Evolutionary conservation across 2,888 invertebrate species (phyloP), one percentile per base, ranked within the genome.

Genomic region (Drosophila gaucha): DNA sequence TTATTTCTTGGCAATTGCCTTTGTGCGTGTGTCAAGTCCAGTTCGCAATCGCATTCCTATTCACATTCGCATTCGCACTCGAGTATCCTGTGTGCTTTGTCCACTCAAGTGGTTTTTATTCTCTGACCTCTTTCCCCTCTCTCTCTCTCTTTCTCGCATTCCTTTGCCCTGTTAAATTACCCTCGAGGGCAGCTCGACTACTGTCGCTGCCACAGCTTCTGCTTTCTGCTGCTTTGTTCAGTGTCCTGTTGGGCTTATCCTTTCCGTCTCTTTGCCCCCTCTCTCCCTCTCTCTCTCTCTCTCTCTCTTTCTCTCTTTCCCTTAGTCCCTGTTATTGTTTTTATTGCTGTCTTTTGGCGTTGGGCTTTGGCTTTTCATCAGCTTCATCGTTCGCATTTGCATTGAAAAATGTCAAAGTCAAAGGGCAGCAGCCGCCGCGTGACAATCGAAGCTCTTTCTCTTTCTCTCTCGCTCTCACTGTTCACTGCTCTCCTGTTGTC

Each of bases 21-120:
- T 84, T 86, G 85, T 82, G 82, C 85, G 87, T 88, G 69, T 86
- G 89, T 82, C 82, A 82, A 84, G 87, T 82, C 74, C 82, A 82
- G 89, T 57, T 70, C 31, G 38, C 31, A 51, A 54, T 63, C 49
- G 6, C 33, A 41, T 55, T 74, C 49, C 2, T 18, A 24, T 64
- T 44, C 46, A 18, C 20, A 36, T 52, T 47, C 47, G 12, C 46
- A 46, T 20, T 46, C 46, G 46, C 46, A 30, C 28, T 46, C 30
- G 55, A 59, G 65, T 60, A 58, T 56, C 56, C 62, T 74, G 62
- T 54, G 20, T 30, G 56, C 56, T 79, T 79, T 74, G 79, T 74
- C 70, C 89, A 88, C 58, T 88, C 87, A 80, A 88, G 89, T 88
- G 87, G 62, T 64, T 62, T 50, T 12, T 36, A 20, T 46, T 24